phyloP scores from a whole-genome alignment of 2,113 vertebrate genomes.

The Speoplatyrhinus poulsoni region DNA sequence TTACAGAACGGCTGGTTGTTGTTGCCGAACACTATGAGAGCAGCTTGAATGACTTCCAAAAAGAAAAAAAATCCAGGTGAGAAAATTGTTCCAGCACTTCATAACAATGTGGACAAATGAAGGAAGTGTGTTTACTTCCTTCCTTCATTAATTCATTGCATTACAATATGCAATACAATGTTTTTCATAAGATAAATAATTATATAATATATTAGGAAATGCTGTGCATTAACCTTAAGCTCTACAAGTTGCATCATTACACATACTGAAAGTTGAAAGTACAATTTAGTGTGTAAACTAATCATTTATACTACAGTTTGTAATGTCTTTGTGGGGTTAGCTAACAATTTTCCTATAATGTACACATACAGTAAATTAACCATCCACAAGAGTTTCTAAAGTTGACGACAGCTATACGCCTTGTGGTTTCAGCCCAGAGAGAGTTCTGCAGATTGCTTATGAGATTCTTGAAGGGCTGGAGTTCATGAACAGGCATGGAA shows the following conservation, averaged over 20 bases:
- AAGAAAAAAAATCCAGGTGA: slow-evolving; percentile 83
- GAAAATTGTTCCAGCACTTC: neutral
- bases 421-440: slow-evolving; percentile 75
- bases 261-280: neutral
- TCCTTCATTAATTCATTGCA: neutral
- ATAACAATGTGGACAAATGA: neutral
- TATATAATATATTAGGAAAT: neutral
- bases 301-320: neutral
- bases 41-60: slow-evolving; percentile 86
- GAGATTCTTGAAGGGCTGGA: slow-evolving; percentile 91
- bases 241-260: slow-evolving; percentile 24
- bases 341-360: too few species aligned
- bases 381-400: neutral
- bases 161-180: neutral
- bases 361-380: neutral
- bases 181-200: neutral
- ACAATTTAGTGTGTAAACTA: neutral
- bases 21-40: slow-evolving; percentile 92
- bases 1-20: slow-evolving; percentile 90
- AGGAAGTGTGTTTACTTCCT: neutral
- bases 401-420: neutral
- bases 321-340: too few species aligned
- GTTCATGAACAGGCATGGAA: slow-evolving; percentile 91
- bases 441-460: slow-evolving; percentile 85
- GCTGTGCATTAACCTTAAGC: slow-evolving; percentile 19